Conservation (phyloP, 2,113 vertebrate genomes). For the Chaetops frenatus region DNA sequence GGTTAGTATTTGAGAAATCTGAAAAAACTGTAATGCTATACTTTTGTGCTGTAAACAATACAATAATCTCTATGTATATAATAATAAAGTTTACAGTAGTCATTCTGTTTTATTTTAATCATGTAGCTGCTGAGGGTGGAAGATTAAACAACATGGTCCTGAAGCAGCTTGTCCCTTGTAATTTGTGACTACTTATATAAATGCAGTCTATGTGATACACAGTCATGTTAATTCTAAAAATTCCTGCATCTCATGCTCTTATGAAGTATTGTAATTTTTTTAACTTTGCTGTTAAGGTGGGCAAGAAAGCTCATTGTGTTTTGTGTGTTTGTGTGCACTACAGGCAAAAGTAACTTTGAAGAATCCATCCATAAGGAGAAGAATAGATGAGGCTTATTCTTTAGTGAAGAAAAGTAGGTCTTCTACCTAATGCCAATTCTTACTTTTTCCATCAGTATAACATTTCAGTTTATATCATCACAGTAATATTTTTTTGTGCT, state of each 20-base stretch:
- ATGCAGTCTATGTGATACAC: neutral
- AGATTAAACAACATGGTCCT: neutral
- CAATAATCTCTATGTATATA: neutral
- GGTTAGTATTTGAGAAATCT: constrained; percentile 69
- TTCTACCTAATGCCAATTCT: neutral
- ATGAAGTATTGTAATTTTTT: neutral
- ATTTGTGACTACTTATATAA: neutral
- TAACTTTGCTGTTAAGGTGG: neutral
- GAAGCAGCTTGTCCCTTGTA: neutral
- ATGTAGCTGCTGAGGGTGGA: neutral
- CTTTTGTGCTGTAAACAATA: neutral
- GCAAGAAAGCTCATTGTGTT: neutral
- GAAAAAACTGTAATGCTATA: neutral
- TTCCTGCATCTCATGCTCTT: neutral
- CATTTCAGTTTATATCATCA: neutral
- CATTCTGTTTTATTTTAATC: neutral
- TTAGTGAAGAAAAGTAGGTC: constrained; percentile 81
- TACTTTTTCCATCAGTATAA: neutral
- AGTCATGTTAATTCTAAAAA: neutral
- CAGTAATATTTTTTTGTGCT: neutral
- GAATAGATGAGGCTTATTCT: constrained; percentile 82
- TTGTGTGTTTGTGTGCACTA: neutral
- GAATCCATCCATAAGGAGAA: constrained; percentile 84
- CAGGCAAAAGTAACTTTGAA: constrained; percentile 93
- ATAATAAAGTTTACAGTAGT: neutral